A percentile compares a stretch with the other conserved stretches of the same genome.
Evolutionary conservation across 1,140 invertebrate species (phyloP).

Genomic region (Ceratitis capitata): DNA sequence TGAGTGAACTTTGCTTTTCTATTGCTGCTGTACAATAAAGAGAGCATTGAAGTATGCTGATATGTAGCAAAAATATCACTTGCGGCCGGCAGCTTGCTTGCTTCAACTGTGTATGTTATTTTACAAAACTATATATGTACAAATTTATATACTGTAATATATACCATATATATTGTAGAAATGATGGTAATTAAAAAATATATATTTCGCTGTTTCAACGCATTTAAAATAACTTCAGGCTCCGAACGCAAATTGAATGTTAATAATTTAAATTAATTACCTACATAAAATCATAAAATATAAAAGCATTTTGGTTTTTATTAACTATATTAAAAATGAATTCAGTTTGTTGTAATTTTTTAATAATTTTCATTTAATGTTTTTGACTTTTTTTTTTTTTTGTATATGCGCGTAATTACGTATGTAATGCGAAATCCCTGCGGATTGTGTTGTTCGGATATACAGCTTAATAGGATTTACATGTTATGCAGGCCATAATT

Average conservation of each 20-base stretch:
- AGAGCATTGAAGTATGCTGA: no score
- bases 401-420: neutral
- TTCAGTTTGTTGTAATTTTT: neutral
- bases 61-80: no score
- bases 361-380: neutral
- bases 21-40: no score
- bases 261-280: slow-evolving; percentile 28
- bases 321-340: neutral
- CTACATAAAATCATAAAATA: neutral
- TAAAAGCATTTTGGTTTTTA: neutral
- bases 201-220: neutral
- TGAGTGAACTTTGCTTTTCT: no score
- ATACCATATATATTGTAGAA: no score
- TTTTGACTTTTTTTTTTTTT: neutral
- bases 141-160: no score
- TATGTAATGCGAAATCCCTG: neutral
- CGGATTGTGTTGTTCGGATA: neutral
- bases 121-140: no score
- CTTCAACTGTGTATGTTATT: no score
- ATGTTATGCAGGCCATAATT: neutral
- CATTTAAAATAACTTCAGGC: neutral
- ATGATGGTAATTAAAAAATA: no score
- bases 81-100: no score
- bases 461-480: neutral
- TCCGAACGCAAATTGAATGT: neutral